Conservation (phyloP, 2,797 vertebrate species). For the Eulemur albifrons region DNA sequence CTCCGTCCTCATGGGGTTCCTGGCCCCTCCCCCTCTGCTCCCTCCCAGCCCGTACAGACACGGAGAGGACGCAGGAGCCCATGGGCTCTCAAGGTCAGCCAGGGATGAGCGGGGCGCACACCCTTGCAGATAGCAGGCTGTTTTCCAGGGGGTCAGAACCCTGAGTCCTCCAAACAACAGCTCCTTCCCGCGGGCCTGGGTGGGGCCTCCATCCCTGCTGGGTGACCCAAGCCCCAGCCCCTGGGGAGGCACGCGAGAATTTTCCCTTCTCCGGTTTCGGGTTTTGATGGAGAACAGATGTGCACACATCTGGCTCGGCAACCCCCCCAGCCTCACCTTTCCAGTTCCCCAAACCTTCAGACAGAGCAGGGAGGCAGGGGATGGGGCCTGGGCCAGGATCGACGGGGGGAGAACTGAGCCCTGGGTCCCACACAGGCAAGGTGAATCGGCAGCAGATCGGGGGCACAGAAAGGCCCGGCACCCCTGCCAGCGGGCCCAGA, state of each 20-base stretch:
- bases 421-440: neutral
- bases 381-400: neutral
- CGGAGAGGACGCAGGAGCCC: neutral
- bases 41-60: too few species aligned
- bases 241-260: neutral
- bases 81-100: neutral
- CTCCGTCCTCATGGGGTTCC: neutral
- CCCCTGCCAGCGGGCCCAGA: neutral
- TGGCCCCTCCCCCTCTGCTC: neutral
- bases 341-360: neutral
- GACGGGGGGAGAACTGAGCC: neutral
- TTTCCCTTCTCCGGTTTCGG: conserved; percentile 57
- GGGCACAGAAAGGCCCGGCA: neutral
- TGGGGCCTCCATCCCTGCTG: neutral
- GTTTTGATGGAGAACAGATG: conserved; percentile 75
- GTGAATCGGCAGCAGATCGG: neutral
- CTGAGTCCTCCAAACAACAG: neutral
- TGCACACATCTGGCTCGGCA: conserved; percentile 63
- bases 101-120: neutral
- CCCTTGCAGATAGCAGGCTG: neutral
- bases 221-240: conserved; percentile 43
- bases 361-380: neutral
- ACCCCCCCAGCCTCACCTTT: conserved; percentile 63
- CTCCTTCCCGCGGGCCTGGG: conserved; percentile 1
- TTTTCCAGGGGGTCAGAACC: neutral